phyloP scores from a whole-genome alignment of 1,140 invertebrate genomes.

The Drosophila kepulauana region DNA sequence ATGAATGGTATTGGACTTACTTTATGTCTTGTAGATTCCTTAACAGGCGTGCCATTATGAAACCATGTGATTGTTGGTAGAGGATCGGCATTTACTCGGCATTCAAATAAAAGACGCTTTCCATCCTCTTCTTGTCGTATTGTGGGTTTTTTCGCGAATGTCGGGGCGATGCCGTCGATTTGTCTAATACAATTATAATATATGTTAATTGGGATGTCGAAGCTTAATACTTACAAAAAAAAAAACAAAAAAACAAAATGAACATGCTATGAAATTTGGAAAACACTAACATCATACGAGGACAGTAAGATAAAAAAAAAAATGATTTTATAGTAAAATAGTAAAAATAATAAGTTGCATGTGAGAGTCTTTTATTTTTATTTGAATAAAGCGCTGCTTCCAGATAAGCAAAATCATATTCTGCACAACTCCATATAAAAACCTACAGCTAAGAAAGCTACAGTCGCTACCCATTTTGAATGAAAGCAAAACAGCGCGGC shows the following conservation, averaged over 20 bases:
- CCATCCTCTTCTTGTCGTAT: conserved; percentile 99
- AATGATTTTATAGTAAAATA: too few species aligned
- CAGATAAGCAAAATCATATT: too few species aligned
- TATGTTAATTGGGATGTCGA: not conserved
- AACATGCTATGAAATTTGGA: not conserved
- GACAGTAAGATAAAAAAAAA: too few species aligned
- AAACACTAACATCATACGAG: not conserved
- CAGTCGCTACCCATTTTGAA: too few species aligned
- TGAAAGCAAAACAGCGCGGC: too few species aligned
- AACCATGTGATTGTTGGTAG: conserved; percentile 96
- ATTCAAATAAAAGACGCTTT: conserved; percentile 97
- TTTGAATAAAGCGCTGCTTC: too few species aligned
- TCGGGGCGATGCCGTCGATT: conserved; percentile 98
- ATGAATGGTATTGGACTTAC: conserved; percentile 85
- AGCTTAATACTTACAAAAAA: not conserved
- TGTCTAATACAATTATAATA: conserved; percentile 88
- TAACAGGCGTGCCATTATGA: conserved; percentile 92
- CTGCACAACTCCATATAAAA: too few species aligned
- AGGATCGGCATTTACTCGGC: conserved; percentile 97
- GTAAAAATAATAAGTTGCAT: too few species aligned
- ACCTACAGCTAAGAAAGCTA: too few species aligned
- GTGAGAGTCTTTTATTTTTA: too few species aligned
- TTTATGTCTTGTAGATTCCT: conserved; percentile 92
- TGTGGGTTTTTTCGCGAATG: conserved; percentile 98
- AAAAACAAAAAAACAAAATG: not conserved